Percentiles rank a stretch among this genome's conserved stretches.
Conservation (phyloP, 2,113 vertebrate species). For the Xenopus tropicalis region DNA sequence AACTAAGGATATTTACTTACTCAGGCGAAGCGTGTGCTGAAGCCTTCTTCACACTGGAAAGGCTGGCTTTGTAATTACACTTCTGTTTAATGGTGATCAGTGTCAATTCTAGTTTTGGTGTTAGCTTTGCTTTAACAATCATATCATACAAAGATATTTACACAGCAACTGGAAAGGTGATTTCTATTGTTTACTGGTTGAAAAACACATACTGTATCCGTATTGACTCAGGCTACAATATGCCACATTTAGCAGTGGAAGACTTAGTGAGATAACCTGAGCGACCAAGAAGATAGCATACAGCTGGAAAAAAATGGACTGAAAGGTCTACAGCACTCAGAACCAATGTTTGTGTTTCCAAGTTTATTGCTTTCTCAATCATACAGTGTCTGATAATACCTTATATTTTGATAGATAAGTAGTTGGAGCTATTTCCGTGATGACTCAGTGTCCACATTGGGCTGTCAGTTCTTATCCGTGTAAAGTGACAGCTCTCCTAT, state of each 20-base stretch:
- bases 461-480: no score
- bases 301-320: not conserved
- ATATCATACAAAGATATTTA: not conserved
- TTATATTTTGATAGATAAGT: not conserved
- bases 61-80: no score
- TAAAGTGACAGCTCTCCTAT: no score
- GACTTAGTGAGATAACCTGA: conserved; percentile 6
- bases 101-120: no score
- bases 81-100: no score
- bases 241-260: not conserved
- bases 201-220: not conserved
- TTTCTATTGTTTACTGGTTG: not conserved
- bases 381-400: not conserved
- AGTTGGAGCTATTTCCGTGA: not conserved
- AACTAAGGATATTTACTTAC: no score
- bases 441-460: no score
- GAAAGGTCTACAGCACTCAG: not conserved
- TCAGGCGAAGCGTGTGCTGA: no score
- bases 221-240: conserved; percentile 6
- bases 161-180: not conserved
- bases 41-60: no score
- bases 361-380: not conserved
- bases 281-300: not conserved
- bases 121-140: no score
- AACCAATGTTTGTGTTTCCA: conserved; percentile 16